Evolutionary conservation across 1,140 invertebrate species (phyloP), one percentile per base, ranked within the genome.

Genomic region (Trachymyrmex cornetzi): DNA sequence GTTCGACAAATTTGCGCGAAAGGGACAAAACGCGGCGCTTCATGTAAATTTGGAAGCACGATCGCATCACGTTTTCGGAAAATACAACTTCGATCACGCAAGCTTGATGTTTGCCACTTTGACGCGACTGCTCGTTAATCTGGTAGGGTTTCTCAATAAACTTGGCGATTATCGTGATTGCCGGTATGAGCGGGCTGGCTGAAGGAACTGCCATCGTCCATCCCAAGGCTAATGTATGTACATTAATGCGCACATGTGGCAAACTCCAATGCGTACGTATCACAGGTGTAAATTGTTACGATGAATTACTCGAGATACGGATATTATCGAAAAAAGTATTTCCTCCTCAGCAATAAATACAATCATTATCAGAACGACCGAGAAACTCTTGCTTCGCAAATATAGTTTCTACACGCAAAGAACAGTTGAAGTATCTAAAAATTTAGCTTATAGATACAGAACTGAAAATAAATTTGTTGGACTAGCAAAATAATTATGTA

Each of bases 131-230:
- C 55, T 85, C 71, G 27, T 90, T 86, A 86, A 90, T 88, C 48
- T 22, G 24, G 48, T 24, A 80, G 77, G 50, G 77, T 38, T 77
- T 19, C 55, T 27, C 82, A 66, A 86, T 82, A 82, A 86, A 67
- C 82, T 67, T 77, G 11, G 34, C 55, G 71, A 91, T 88, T 71
- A 88, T 66, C 77, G 16, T 59, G 82, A 90, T 88, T 63, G 75
- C 57, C 57, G 71, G 50, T 53, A 59, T 53, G 6, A 86, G 50
- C 34, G 50, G 30, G 38, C 22, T 22, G 53, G 27, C 34, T 14
- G 44, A 48, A 64, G 57, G 34, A 66, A 53, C 77, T 48, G 19
- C 9, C 22, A 80, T 79, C 66, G 24, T 50, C 9, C 22, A 80
- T 74, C 66, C 50, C 63, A 53, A 81, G 88, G 86, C 69, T 90